Percentiles rank a stretch among this genome's conserved stretches.
These are phyloP conservation scores for Eupleurogrammus muticus DNA, from an alignment of 2,797 vertebrate genomes.

Conservation along the genomic window DNA sequence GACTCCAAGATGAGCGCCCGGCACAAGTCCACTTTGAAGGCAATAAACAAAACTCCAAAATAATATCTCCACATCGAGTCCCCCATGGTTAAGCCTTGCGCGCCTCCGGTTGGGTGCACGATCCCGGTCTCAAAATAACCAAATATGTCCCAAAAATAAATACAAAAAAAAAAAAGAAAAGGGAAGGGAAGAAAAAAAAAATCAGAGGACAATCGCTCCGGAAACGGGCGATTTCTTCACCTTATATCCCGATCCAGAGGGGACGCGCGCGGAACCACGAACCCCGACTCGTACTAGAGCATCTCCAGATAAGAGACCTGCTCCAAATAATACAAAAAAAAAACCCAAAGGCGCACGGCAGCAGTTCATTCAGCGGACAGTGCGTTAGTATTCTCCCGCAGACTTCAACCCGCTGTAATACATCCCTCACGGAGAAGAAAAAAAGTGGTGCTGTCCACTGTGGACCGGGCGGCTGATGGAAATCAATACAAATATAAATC, in stretches of 20 bases:
- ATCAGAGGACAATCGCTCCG: slow-evolving; percentile 42
- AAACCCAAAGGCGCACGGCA: slow-evolving; percentile 55
- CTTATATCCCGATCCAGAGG: slow-evolving; percentile 75
- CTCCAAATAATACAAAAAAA: slow-evolving; percentile 57
- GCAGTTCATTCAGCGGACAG: slow-evolving; percentile 70
- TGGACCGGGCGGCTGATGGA: slow-evolving; percentile 36
- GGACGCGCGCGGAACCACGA: slow-evolving; percentile 42
- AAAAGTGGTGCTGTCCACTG: slow-evolving; percentile 57
- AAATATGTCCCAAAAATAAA: slow-evolving; percentile 32
- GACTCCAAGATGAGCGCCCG: slow-evolving; percentile 95
- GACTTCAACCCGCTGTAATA: slow-evolving; percentile 66
- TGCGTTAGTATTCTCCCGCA: slow-evolving; percentile 60
- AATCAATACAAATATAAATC: slow-evolving; percentile 72
- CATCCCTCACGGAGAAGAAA: slow-evolving; percentile 73
- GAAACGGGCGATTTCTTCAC: slow-evolving; percentile 44
- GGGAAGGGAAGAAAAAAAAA: no score
- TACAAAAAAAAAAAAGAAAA: no score
- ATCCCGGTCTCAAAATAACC: slow-evolving; percentile 56
- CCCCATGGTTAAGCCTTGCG: slow-evolving; percentile 84
- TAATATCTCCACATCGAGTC: slow-evolving; percentile 96
- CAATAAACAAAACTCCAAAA: slow-evolving; percentile 92
- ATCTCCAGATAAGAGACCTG: slow-evolving; percentile 72
- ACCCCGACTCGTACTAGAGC: slow-evolving; percentile 56
- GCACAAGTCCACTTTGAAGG: slow-evolving; percentile 93
- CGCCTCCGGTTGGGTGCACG: slow-evolving; percentile 80